Base-by-base conservation (phyloP, 2,888 invertebrate genomes). In the Drosophila emarginata region DNA sequence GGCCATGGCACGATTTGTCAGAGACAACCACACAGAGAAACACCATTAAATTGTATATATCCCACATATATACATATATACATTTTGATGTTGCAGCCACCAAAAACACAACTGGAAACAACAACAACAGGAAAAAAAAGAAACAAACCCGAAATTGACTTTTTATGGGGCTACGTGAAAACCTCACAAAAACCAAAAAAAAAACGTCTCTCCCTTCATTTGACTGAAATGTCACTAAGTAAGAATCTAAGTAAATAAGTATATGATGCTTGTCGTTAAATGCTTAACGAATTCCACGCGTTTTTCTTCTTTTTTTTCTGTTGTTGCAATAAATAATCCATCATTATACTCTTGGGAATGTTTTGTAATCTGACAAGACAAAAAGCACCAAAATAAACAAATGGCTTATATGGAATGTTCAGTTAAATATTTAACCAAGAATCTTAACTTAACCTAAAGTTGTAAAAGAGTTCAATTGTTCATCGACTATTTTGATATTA, bases 111-210 rank as follows among this genome's bases (percentile, higher is more conserved):
- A 28, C 28, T 28, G 28, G 28, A 28, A 32, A 32, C 32, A 32
- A 32, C 32, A 32, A 32, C 32, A 26, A 2, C 6, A 39, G 40
- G 2, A 2, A 40, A 4, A 7, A 45, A 45, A 15, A 40, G 15
- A 14, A 40, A 40, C 6, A 14, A 45, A 53, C 58, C 56, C 26
- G 56, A 86, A 77, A 88, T 87, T 80, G 88, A 64, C 89, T 88
- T 82, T 82, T 82, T 88, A 82, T 87, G 87, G 73, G 59, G 64
- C 78, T 74, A 80, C 88, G 88, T 82, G 80, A 61, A 82, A 68
- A 72, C 69, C 67, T 66, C 61, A 37, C 64, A 37, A 28, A 69
- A 60, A 63, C 64, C 61, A 61, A 56, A 59, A 39, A 64, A 61
- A 56, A 59, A 39, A 37, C 6, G 28, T 37, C 52, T 54, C 52